Percentiles rank a stretch among this genome's conserved stretches.
phyloP scores from a whole-genome alignment of 2,888 invertebrate species.

The Pollenia angustigena region DNA sequence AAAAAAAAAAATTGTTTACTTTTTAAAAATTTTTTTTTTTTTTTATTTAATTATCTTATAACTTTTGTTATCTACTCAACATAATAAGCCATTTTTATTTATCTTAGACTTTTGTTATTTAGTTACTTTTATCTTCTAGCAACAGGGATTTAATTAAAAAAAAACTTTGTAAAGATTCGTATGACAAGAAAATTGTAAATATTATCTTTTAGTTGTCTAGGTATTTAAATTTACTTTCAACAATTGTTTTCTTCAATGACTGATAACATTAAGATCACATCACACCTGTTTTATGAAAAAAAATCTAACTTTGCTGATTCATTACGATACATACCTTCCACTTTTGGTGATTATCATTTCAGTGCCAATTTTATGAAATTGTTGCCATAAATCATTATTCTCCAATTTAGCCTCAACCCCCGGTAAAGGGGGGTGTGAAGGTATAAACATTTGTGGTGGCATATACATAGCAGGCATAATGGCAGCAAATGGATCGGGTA shows the following conservation, averaged over 20 bases:
- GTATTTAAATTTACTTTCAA: constrained; percentile 35
- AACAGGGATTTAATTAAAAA: constrained; percentile 5
- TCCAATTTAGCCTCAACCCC: constrained; percentile 86
- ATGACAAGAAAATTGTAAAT: neutral
- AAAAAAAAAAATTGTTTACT: constrained; percentile 17
- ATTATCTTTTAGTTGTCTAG: constrained; percentile 10
- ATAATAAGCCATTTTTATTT: constrained; percentile 47
- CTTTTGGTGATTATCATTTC: constrained; percentile 94
- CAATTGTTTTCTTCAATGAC: constrained; percentile 36
- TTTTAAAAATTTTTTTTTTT: neutral
- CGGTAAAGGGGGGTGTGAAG: constrained; percentile 81
- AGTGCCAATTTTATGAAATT: constrained; percentile 89
- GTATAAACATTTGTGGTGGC: constrained; percentile 81
- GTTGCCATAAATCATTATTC: constrained; percentile 89
- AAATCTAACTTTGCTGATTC: neutral
- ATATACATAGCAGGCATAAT: constrained; percentile 77
- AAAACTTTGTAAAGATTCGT: constrained; percentile 9
- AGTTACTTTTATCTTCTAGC: constrained; percentile 5
- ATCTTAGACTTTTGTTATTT: constrained; percentile 6
- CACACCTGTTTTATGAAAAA: neutral
- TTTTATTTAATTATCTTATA: constrained; percentile 9
- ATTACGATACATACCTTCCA: constrained; percentile 87
- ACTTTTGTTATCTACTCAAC: constrained; percentile 53
- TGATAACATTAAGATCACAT: constrained; percentile 62
- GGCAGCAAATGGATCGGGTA: constrained; percentile 81